These are phyloP conservation scores for Sciurus carolinensis DNA, from an alignment of 2,797 vertebrate species.

Conservation along the genomic window DNA sequence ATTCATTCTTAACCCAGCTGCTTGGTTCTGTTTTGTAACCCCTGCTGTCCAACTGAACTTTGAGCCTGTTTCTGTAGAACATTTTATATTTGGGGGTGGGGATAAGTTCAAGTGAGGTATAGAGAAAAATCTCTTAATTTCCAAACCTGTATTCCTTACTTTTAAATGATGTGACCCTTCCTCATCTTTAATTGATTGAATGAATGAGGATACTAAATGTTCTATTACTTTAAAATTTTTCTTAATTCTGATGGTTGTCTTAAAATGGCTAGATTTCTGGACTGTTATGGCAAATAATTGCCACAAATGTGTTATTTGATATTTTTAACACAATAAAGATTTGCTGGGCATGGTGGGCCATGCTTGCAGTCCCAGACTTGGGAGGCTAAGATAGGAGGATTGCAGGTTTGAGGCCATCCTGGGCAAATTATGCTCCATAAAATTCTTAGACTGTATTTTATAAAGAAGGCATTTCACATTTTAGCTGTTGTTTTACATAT, in stretches of 20 bases:
- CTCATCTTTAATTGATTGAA: background rate
- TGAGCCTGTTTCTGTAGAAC: constrained; percentile 17
- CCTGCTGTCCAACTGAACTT: background rate
- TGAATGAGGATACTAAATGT: constrained; percentile 36
- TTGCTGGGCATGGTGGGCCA: background rate
- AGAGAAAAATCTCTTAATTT: background rate
- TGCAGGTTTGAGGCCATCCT: too few relatives aligned
- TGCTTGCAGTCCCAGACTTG: too few relatives aligned
- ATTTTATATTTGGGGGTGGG: background rate
- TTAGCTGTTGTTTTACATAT: background rate
- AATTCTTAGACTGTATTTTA: background rate
- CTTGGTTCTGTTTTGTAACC: background rate
- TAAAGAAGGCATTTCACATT: background rate
- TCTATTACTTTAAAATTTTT: constrained; percentile 33
- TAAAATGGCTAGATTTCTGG: constrained; percentile 4
- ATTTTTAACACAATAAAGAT: background rate
- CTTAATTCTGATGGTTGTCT: background rate
- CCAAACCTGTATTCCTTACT: background rate
- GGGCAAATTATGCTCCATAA: background rate
- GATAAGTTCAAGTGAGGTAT: background rate
- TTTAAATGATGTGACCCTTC: background rate
- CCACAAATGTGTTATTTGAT: background rate
- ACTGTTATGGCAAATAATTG: constrained; percentile 10
- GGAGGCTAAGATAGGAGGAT: too few relatives aligned
- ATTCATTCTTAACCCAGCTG: background rate